Base-by-base conservation (phyloP, 2,888 invertebrate species). In the Cyaniris semiargus region DNA sequence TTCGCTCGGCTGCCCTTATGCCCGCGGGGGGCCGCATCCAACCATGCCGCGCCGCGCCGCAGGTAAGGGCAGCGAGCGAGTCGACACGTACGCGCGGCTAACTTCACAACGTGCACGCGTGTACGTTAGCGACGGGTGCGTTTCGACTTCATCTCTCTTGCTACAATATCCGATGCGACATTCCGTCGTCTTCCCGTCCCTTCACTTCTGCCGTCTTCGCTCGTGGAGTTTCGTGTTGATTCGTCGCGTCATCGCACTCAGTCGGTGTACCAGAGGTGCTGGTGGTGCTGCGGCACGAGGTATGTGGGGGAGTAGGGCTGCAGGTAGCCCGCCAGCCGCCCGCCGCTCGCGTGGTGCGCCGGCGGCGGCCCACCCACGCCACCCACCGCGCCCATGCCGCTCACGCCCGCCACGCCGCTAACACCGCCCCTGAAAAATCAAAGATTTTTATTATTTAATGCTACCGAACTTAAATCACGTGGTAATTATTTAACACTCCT, bases 351-450 rank as follows among this genome's bases (percentile, higher is more conserved):
- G 93, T 97, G 97, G 90, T 97, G 98, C 27, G 98, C 97, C 13
- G 98, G 97, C 75, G 97, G 97, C 66, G 97, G 96, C 95, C 97
- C 83, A 96, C 97, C 78, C 97, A 98, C 82, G 96, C 84, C 87
- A 34, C 84, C 85, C 60, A 85, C 98, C 80, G 97, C 97, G 86
- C 83, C 83, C 70, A 85, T 86, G 8, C 83, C 86, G 60, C 85
- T 78, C 6, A 88, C 86, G 15, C 86, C 87, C 56, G 85, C 78
- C 6, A 88, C 86, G 13, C 86, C 87, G 56, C 85, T 79, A 5
- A 88, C 86, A 15, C 86, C 87, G 70, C 87, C 87, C 21, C 88
- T 89, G 84, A 0, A 82, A 80, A 3, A 31, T 21, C 31, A 76
- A 2, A 58, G 7, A 78, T 10, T 38, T 18, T 23, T 38, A 60